Evolutionary conservation across 2,888 invertebrate species (phyloP).

Genomic region (Drosophila neotestacea): DNA sequence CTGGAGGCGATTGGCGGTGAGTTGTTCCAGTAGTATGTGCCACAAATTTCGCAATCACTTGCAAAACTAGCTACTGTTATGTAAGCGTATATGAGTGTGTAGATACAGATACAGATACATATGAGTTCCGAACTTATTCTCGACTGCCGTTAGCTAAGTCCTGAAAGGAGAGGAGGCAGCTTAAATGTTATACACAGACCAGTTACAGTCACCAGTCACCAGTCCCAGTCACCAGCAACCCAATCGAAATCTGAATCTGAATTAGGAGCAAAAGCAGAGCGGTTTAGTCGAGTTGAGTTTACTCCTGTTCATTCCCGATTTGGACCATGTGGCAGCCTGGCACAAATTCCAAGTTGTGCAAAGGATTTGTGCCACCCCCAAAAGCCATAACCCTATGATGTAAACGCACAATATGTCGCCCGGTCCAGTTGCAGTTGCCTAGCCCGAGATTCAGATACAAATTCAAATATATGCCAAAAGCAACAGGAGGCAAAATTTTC

Average conservation of each 20-base stretch:
- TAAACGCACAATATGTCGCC: slow-evolving; percentile 59
- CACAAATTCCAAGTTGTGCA: slow-evolving; percentile 75
- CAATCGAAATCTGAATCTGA: slow-evolving; percentile 9
- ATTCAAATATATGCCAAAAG: slow-evolving; percentile 80
- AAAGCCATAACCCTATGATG: slow-evolving; percentile 49
- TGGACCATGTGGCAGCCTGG: slow-evolving; percentile 50
- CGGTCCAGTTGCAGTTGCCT: slow-evolving; percentile 9
- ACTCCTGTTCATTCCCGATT: slow-evolving; percentile 37
- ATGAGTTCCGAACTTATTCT: slow-evolving; percentile 44
- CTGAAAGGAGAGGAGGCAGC: slow-evolving; percentile 49
- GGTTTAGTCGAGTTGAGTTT: slow-evolving; percentile 35
- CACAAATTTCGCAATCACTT: slow-evolving; percentile 58
- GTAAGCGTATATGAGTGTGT: slow-evolving; percentile 15
- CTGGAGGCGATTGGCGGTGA: slow-evolving; percentile 2
- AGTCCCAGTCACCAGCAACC: slow-evolving; percentile 1
- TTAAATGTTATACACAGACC: slow-evolving; percentile 83
- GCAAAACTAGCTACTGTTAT: slow-evolving; percentile 48
- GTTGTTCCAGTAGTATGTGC: slow-evolving; percentile 29
- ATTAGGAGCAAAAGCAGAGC: slow-evolving; percentile 8
- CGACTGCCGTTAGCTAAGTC: slow-evolving; percentile 50
- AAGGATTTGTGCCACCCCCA: slow-evolving; percentile 64
- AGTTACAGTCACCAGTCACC: not conserved
- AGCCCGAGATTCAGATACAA: slow-evolving; percentile 62
- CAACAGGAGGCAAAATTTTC: slow-evolving; percentile 80
- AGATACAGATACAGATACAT: slow-evolving; percentile 24